A percentile compares a stretch with the other conserved stretches of the same genome.
Conservation (phyloP, 2,797 vertebrate genomes). For the Brotula barbata region DNA sequence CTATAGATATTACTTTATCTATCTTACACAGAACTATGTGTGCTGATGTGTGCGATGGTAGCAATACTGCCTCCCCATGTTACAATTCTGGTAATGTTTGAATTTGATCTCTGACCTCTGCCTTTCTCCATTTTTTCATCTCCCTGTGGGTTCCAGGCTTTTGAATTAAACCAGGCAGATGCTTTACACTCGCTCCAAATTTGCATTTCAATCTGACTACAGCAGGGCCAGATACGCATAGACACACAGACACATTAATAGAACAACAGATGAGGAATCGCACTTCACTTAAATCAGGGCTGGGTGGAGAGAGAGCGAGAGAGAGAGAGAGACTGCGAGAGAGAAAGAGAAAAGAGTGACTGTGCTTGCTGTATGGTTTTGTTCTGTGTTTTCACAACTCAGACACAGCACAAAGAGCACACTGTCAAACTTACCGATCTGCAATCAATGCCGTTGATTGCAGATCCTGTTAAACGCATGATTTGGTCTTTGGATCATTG, state of each 20-base stretch:
- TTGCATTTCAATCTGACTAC: constrained; percentile 35
- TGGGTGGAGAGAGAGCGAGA: constrained; percentile 48
- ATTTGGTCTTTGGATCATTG: constrained; percentile 64
- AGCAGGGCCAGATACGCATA: constrained; percentile 40
- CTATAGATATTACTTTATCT: not conserved
- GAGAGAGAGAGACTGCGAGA: constrained; percentile 42
- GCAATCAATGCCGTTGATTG: constrained; percentile 34
- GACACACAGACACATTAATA: constrained; percentile 4
- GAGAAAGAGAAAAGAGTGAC: constrained; percentile 71
- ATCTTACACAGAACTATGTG: not conserved
- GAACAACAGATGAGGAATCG: not conserved
- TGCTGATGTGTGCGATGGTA: constrained; percentile 11
- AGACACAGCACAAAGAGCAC: constrained; percentile 77
- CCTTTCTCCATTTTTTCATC: constrained; percentile 21
- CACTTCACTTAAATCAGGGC: constrained; percentile 51
- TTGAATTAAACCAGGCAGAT: constrained; percentile 28
- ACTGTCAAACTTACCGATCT: constrained; percentile 55
- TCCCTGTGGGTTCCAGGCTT: constrained; percentile 23
- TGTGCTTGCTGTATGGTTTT: constrained; percentile 77
- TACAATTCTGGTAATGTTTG: constrained; percentile 8
- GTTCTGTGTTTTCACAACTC: constrained; percentile 77
- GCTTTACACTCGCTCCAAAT: constrained; percentile 31
- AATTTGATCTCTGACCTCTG: constrained; percentile 20
- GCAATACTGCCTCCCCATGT: not conserved
- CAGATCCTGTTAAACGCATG: constrained; percentile 59